A percentile compares a stretch with the other conserved stretches of the same genome.
Evolutionary conservation across 2,113 vertebrate genomes (phyloP).

Genomic region (Apodemus sylvaticus): DNA sequence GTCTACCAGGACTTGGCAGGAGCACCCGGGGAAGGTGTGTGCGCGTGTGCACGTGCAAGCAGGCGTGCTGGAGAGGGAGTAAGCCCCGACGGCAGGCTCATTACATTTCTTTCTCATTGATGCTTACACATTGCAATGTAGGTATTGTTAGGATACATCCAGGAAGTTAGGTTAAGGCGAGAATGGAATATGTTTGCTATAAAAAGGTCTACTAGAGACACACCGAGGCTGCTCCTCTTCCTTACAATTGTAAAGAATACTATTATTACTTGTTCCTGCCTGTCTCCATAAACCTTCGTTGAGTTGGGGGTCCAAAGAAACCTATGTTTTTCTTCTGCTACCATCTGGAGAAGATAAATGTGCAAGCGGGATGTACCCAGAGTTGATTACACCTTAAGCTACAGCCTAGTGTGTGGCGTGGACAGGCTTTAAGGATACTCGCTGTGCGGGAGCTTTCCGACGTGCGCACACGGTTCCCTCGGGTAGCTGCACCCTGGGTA

Average conservation of each 20-base stretch:
- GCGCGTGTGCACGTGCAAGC: background rate
- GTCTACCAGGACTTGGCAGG: slow-evolving; percentile 40
- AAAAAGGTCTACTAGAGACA: background rate
- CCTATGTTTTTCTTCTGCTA: background rate
- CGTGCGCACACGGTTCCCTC: rapidly evolving
- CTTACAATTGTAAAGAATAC: background rate
- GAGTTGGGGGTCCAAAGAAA: background rate
- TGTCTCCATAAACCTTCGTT: background rate
- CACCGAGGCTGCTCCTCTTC: background rate
- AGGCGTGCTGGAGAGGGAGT: background rate
- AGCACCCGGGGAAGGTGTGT: no score
- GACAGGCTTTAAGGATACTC: background rate
- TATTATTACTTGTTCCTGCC: background rate
- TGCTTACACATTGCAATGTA: background rate
- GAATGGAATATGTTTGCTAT: background rate
- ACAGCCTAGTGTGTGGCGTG: background rate
- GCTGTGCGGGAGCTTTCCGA: background rate
- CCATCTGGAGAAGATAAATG: background rate
- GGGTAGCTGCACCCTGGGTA: background rate
- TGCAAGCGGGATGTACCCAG: background rate
- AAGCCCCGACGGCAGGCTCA: no score
- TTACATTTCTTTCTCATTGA: background rate
- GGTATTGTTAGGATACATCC: background rate
- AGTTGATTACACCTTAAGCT: background rate
- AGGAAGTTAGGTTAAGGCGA: background rate